Base-by-base conservation (phyloP, 2,113 vertebrate genomes). In the Dicaeum eximium region DNA sequence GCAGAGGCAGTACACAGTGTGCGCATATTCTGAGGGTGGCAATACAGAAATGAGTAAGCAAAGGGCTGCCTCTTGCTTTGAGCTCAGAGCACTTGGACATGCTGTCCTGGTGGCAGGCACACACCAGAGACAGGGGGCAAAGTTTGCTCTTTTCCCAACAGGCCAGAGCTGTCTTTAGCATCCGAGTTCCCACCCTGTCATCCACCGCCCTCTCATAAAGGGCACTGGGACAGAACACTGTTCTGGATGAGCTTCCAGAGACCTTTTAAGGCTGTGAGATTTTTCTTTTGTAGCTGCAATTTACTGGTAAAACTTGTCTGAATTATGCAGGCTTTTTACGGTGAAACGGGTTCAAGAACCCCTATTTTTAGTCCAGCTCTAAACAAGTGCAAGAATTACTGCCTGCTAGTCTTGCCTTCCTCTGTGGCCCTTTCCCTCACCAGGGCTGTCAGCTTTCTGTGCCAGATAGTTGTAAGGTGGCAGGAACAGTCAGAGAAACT, bases 361-460 rank as follows among this genome's bases (percentile, higher is more conserved):
- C 90, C 91, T 94, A 87, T 96, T 95, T 95, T 95, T 92, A 93
- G 91, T 65, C 66, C 50, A 35, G 9, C 17, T 91, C 74, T 82
- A 94, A 94, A 92, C 87, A 91, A 92, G 66, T 8, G 16, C 53
- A 72, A 77, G 81, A 81, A 80, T 92, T 94, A 82, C 33, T 11
- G 73, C 44, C 45, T 50, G 65, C 37, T 77, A 60, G 60, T 66
- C 64, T 31, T 0, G 5, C 3, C 5, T 23, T 82, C 48, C 53
- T 74, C 73, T 3, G 1, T 44, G 44, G 45, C 33, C 42, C 42
- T 58, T 57, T 74, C 38, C 38, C 45, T 72, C 53, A 27, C 45
- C 48, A 38, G 8, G 51, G 15, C 5, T 69, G 69, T 37, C 65
- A 56, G 72, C 35, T 67, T 42, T 62, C 64, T 80, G 64, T 66